Evolutionary conservation across 2,888 invertebrate genomes (phyloP), one percentile per base, ranked within the genome.

Genomic region (Hybos culiciformis): DNA sequence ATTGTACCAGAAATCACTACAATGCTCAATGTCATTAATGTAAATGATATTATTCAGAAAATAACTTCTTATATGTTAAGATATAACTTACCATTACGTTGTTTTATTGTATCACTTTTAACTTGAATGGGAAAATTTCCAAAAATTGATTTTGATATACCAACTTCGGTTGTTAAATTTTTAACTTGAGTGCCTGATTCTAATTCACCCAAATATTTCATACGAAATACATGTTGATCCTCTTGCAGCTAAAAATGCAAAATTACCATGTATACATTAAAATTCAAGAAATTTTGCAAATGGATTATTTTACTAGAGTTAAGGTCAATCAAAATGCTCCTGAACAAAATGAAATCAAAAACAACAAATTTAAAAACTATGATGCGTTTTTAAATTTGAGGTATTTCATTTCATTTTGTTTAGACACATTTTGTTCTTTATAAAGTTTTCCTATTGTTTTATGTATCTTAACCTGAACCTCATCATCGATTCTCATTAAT

Each of bases 171-270:
- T 50, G 66, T 61, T 50, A 66, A 56, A 56, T 66, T 66, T 55
- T 60, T 65, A 52, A 62, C 62, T 48, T 59, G 59, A 46, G 60
- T 59, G 46, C 63, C 63, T 48, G 62, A 59, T 54, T 66, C 66
- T 55, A 63, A 56, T 58, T 66, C 64, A 45, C 66, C 66, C 54
- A 66, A 60, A 53, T 64, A 62, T 47, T 64, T 59, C 63, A 66
- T 63, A 44, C 62, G 62, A 50, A 62, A 61, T 47, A 66, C 62
- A 45, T 59, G 61, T 50, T 63, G 63, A 56, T 66, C 66, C 50
- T 64, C 63, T 60, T 66, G 65, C 39, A 66, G 56, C 66, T 66
- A 18, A 20, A 34, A 40, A 8, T 20, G 19, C n/a, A 37, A 31
- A 33, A 12, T 20, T 17, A 23, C 17, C 12, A 12, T n/a, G n/a